Percentiles rank a stretch among this genome's conserved stretches.
Evolutionary conservation across 2,113 vertebrate species (phyloP).

Genomic region (Ctenomys sociabilis): DNA sequence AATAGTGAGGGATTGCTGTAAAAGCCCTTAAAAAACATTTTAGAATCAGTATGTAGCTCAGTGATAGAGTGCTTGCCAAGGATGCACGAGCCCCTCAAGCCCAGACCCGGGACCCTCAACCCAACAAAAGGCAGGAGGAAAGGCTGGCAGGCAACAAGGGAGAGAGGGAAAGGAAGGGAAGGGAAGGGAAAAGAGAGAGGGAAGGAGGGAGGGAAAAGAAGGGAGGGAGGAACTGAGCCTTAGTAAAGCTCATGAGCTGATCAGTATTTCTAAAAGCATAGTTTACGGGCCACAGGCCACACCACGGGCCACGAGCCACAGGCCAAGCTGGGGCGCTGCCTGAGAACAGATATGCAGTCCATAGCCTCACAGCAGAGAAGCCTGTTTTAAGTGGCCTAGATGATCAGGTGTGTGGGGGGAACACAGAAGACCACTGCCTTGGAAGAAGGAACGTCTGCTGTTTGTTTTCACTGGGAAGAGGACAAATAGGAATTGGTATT

Average conservation of each 20-base stretch:
- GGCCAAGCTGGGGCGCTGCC: not conserved
- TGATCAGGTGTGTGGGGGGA: not conserved
- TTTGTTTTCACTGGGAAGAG: not conserved
- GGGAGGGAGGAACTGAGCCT: not conserved
- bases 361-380: not conserved
- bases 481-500: not conserved
- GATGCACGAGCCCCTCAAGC: not conserved
- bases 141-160: not conserved
- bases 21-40: constrained; percentile 41
- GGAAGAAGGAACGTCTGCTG: not conserved
- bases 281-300: not conserved
- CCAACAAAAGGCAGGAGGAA: not conserved
- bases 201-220: not conserved
- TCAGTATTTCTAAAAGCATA: not conserved
- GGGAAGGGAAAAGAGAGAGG: not conserved
- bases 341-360: not conserved
- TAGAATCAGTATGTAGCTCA: not conserved
- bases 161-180: not conserved
- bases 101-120: no score
- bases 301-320: no score
- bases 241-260: not conserved
- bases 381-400: no score
- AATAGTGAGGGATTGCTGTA: no score
- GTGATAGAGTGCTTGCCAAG: not conserved
- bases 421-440: not conserved